A percentile compares a stretch with the other conserved stretches of the same genome.
Conservation (phyloP, 2,113 vertebrate species). For the Oxygymnocypris stewartii region DNA sequence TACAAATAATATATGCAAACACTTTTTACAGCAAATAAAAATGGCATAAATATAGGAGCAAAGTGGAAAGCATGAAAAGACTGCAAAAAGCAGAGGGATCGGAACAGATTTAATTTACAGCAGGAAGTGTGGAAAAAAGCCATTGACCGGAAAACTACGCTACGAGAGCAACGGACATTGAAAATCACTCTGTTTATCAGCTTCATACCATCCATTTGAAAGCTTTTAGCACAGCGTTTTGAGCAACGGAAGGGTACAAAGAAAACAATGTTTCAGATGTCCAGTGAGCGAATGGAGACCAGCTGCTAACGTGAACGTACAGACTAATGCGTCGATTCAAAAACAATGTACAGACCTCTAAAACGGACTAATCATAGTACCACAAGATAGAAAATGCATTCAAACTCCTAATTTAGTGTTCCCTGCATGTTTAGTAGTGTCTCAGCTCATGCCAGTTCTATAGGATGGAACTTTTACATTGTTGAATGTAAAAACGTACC, state of each 20-base stretch:
- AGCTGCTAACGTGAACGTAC: constrained; percentile 27
- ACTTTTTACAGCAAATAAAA: constrained; percentile 92
- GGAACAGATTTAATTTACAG: constrained; percentile 27
- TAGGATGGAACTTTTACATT: not conserved
- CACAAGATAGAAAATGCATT: constrained; percentile 14
- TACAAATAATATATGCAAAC: constrained; percentile 99
- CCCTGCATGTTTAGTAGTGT: constrained; percentile 25
- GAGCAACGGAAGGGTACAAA: constrained; percentile 18
- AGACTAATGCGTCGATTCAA: constrained; percentile 2
- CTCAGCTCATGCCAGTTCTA: constrained; percentile 8
- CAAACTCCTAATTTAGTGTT: constrained; percentile 1
- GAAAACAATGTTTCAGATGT: not conserved
- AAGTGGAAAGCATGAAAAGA: constrained; percentile 66
- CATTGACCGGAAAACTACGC: constrained; percentile 33
- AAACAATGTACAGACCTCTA: constrained; percentile 24
- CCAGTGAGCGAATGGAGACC: not conserved
- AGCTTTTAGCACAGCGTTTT: constrained; percentile 46
- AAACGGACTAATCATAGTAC: not conserved
- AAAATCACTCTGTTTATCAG: constrained; percentile 34
- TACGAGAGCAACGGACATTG: constrained; percentile 35
- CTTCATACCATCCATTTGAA: constrained; percentile 28
- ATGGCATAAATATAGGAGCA: constrained; percentile 58
- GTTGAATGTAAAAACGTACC: constrained; percentile 8
- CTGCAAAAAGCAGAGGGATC: constrained; percentile 53
- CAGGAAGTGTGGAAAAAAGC: constrained; percentile 25